Evolutionary conservation across 2,888 invertebrate species (phyloP), one percentile per base, ranked within the genome.

Genomic region (Morpho helenor): DNA sequence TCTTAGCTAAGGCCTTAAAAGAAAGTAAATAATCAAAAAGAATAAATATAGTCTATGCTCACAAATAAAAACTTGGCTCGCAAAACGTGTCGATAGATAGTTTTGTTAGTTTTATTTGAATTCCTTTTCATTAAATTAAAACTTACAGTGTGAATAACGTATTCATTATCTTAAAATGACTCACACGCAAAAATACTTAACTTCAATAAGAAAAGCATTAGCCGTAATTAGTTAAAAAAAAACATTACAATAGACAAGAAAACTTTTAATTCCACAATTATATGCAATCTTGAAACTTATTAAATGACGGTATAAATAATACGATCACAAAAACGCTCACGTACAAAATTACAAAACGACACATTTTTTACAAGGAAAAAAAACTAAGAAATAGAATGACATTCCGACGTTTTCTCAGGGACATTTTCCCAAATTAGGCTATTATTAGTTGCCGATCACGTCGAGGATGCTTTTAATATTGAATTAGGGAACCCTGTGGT

Each of bases 391-490:
- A 79, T 77, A 83, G 79, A 84, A 84, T 87, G 89, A 88, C 90
- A 90, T 85, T 84, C 87, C 82, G 76, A 75, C 82, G 85, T 86
- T 80, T 89, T 89, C 90, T 90, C 89, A 89, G 90, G 80, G 90
- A 90, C 90, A 89, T 89, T 87, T 89, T 82, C 82, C 71, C 75
- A 82, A 87, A 90, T 89, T 86, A 87, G 82, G 78, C 85, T 88
- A 87, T 89, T 87, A 90, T 90, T 90, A 90, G 89, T 86, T 82
- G 83, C 79, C 87, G 87, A 89, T 89, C 89, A 85, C 80, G 80
- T 82, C 76, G 80, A 85, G 86, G 90, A 88, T 89, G 88, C 90
- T 90, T 90, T 90, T 90, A 90, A 90, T 90, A 88, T 88, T 90
- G 86, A 89, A 90, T 90, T 90, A 89, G 88, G 84, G 84, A 80